Conservation (phyloP, 1,140 invertebrate species). For the Neodiprion fabricii region DNA sequence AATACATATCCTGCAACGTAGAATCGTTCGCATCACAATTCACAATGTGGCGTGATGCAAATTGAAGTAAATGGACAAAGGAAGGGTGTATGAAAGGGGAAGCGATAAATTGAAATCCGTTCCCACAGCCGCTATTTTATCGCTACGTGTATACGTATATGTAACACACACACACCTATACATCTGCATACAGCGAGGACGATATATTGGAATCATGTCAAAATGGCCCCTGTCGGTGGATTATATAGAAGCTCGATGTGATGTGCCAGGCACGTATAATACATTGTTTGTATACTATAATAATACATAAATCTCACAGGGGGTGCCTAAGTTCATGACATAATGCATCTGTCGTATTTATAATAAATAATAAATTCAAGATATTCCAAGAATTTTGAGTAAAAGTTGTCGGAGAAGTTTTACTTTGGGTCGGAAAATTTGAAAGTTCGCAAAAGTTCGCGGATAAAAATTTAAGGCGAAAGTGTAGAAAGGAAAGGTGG, state of each 20-base stretch:
- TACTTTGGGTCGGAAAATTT: too few species aligned
- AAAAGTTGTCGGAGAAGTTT: too few species aligned
- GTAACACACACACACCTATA: background rate
- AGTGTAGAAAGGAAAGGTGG: too few species aligned
- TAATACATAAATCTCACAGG: background rate
- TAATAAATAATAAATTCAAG: background rate
- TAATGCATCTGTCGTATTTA: background rate
- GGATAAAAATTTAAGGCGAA: too few species aligned
- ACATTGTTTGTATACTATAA: background rate
- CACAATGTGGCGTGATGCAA: constrained; percentile 6
- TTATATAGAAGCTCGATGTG: background rate
- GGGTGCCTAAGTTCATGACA: background rate
- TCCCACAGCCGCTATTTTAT: constrained; percentile 4
- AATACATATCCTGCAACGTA: background rate
- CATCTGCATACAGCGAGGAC: constrained; percentile 2
- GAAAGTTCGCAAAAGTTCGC: too few species aligned
- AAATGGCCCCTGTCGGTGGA: background rate
- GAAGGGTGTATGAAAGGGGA: constrained; percentile 6
- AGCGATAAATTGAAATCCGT: background rate
- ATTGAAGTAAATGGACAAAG: constrained; percentile 7
- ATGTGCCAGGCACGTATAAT: background rate
- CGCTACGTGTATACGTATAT: background rate
- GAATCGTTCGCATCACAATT: constrained; percentile 4
- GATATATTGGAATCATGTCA: constrained; percentile 3
- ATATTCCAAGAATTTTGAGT: too few species aligned